Evolutionary conservation across 2,888 invertebrate species (phyloP).

Genomic region (Bombyx huttoni): DNA sequence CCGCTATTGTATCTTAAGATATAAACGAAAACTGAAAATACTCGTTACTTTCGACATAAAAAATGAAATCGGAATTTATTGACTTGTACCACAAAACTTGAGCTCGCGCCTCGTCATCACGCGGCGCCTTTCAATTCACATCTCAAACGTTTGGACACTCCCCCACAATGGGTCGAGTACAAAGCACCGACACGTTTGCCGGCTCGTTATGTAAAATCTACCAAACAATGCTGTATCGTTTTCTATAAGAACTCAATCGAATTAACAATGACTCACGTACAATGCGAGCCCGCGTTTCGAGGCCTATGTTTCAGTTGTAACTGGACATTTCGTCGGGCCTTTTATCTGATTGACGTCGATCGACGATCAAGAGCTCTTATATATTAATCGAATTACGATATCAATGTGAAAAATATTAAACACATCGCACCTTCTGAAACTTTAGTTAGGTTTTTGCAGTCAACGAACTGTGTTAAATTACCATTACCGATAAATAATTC

Average conservation of each 20-base stretch:
- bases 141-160: conserved; percentile 59
- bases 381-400: not conserved
- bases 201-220: conserved; percentile 66
- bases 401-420: not conserved
- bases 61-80: not conserved
- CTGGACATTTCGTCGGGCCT: conserved; percentile 15
- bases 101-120: conserved; percentile 60
- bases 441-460: too few relatives aligned
- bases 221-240: conserved; percentile 66
- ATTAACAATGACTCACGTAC: conserved; percentile 56
- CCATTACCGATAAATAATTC: too few relatives aligned
- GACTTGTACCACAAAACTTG: conserved; percentile 12
- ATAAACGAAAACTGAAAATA: too few relatives aligned
- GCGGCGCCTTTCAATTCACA: conserved; percentile 66
- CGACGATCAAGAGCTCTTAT: not conserved
- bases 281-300: conserved; percentile 15
- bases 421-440: too few relatives aligned
- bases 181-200: conserved; percentile 52
- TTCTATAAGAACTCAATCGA: conserved; percentile 63
- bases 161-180: conserved; percentile 49
- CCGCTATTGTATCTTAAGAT: too few relatives aligned
- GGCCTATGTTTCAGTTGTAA: conserved; percentile 15
- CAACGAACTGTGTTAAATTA: too few relatives aligned
- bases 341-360: conserved; percentile 10
- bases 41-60: not conserved